These are phyloP conservation scores for Lepidocyrtinus sp. DNA, from an alignment of 2,888 invertebrate species.

Conservation along the genomic window DNA sequence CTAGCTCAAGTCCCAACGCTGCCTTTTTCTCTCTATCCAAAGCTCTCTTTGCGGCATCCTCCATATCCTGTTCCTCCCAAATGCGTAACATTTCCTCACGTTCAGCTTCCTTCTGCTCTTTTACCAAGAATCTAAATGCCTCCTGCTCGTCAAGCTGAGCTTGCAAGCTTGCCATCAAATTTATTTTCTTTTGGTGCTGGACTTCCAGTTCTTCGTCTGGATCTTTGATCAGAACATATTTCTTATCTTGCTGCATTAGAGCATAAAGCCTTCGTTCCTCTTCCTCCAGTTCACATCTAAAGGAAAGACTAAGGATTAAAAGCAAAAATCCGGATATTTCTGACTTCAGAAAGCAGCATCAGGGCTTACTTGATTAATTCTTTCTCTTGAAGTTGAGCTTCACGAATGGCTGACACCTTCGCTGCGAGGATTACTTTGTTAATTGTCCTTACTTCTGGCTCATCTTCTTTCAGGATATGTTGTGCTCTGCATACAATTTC, in stretches of 20 bases:
- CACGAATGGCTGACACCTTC: constrained; percentile 87
- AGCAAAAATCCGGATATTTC: constrained; percentile 36
- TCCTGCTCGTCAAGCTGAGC: constrained; percentile 65
- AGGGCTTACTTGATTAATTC: constrained; percentile 72
- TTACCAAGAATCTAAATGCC: constrained; percentile 61
- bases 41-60: constrained; percentile 55
- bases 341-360: constrained; percentile 74
- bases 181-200: constrained; percentile 58
- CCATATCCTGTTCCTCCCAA: constrained; percentile 62
- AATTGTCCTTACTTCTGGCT: constrained; percentile 78
- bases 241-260: constrained; percentile 61
- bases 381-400: constrained; percentile 84
- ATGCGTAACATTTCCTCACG: constrained; percentile 54
- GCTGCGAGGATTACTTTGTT: constrained; percentile 86
- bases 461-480: constrained; percentile 65
- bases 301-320: background rate
- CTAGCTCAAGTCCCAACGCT: constrained; percentile 61
- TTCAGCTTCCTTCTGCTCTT: constrained; percentile 60
- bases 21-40: constrained; percentile 58
- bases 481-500: constrained; percentile 66
- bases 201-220: constrained; percentile 59
- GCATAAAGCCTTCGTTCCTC: constrained; percentile 65
- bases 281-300: constrained; percentile 65
- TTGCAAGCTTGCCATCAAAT: constrained; percentile 59
- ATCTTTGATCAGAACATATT: constrained; percentile 61